A percentile compares a stretch with the other conserved stretches of the same genome.
Evolutionary conservation across 2,113 vertebrate genomes (phyloP).

Genomic region (Phaetusa simplex): DNA sequence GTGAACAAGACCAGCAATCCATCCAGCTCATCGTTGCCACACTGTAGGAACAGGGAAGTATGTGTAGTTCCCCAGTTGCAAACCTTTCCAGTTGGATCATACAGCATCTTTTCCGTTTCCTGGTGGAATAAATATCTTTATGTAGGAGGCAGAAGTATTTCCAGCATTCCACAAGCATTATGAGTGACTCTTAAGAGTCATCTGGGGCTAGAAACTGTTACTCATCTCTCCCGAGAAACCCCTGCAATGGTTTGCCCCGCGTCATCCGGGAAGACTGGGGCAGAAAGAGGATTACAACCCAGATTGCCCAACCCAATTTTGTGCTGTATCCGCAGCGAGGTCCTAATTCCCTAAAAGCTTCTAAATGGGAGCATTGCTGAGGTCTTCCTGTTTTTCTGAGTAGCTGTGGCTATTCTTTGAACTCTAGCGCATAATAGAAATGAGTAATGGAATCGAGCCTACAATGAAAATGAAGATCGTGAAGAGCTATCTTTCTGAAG

Average conservation of each 20-base stretch:
- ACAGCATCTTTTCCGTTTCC: accelerated
- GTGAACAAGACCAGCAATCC: accelerated
- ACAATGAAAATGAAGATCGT: background rate
- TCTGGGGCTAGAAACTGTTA: background rate
- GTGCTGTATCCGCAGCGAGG: background rate
- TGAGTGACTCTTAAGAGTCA: background rate
- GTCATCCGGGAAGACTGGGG: accelerated
- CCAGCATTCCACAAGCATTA: background rate
- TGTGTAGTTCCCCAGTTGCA: accelerated
- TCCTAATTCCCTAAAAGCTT: background rate
- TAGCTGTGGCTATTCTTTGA: background rate
- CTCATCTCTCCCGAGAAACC: background rate
- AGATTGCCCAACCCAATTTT: accelerated
- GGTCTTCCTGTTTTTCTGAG: background rate
- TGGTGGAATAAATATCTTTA: background rate
- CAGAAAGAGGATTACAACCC: background rate
- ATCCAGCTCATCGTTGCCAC: accelerated
- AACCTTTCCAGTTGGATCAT: background rate
- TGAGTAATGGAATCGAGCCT: background rate
- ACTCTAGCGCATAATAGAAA: background rate
- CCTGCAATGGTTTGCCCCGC: background rate
- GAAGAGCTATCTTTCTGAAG: background rate
- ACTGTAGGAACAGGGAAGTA: background rate
- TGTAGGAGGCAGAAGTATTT: background rate
- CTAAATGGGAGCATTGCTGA: background rate